phyloP scores from a whole-genome alignment of 2,888 invertebrate genomes.

The Notodonta ziczac region DNA sequence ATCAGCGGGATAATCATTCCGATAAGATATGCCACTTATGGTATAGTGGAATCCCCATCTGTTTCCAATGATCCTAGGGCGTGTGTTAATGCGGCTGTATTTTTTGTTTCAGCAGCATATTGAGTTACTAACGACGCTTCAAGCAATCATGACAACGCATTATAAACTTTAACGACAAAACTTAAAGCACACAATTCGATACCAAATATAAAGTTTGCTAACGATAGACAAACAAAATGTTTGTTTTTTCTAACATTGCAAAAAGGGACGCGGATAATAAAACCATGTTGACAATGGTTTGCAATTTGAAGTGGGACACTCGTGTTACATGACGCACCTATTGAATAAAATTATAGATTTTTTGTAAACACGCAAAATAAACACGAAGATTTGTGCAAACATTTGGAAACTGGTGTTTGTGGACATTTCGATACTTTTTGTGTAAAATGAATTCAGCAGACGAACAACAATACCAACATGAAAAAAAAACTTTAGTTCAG shows the following conservation, averaged over 20 bases:
- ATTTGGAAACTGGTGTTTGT: constrained; percentile 24
- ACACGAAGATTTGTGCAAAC: constrained; percentile 32
- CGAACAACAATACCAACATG: neutral
- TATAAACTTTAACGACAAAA: constrained; percentile 12
- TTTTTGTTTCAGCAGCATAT: constrained; percentile 44
- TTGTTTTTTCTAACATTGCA: constrained; percentile 59
- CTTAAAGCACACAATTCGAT: constrained; percentile 19
- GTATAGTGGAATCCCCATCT: constrained; percentile 48
- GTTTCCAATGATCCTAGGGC: constrained; percentile 36
- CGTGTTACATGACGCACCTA: constrained; percentile 54
- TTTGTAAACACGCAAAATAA: constrained; percentile 23
- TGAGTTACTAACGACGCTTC: constrained; percentile 44
- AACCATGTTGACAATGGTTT: constrained; percentile 54
- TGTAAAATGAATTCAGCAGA: neutral
- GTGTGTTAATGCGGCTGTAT: constrained; percentile 32
- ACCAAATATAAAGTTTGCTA: constrained; percentile 38
- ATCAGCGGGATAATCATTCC: constrained; percentile 46
- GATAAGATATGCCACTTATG: constrained; percentile 56
- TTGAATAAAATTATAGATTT: constrained; percentile 40
- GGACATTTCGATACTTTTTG: constrained; percentile 9
- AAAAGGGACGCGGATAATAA: constrained; percentile 54
- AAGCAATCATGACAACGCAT: constrained; percentile 6
- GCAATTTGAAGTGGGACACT: constrained; percentile 62
- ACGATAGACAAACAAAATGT: constrained; percentile 60
- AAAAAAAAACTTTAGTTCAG: too few species aligned